Evolutionary conservation across 2,888 invertebrate genomes (phyloP), one percentile per base, ranked within the genome.

Genomic region (Willowsia nigromaculata): DNA sequence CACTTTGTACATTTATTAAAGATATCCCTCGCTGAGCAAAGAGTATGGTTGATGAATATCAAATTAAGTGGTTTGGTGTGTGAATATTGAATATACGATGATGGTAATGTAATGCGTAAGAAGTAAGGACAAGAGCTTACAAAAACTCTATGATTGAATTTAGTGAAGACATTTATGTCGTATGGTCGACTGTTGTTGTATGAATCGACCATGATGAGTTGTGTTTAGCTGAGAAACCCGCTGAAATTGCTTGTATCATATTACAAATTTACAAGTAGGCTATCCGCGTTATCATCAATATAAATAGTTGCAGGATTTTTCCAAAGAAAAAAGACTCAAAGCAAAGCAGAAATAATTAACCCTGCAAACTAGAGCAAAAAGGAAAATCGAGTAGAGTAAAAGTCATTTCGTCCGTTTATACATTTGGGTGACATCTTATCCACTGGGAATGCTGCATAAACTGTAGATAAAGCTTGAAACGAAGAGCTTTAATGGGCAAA

Each of bases 391-490:
- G 27, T n/a, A 59, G 37, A 59, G 59, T 25, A 27, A 62, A 30
- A 62, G 33, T 62, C 15, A 81, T 81, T 62, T 40, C 80, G 33
- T 53, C 30, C 9, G 9, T 37, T 11, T 15, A 50, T 50, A 50
- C 15, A 37, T 53, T 81, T 62, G 18, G 40, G 27, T 81, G 81
- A 81, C 81, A 81, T 43, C 62, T 37, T 40, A 25, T 62, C 81
- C 62, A 62, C n/a, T 22, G 81, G 81, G 81, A 81, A 62, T 81
- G 37, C 62, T n/a, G n/a, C n/a, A 53, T 3, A 47, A 43, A 78
- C 13, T 62, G 7, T 27, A 4, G 22, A 59, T 22, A 27, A 59
- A 13, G 6, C 5, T 56, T 15, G 15, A 13, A 18, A 18, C 7
- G 53, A 53, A 53, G n/a, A n/a, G n/a, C n/a, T n/a, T n/a, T n/a